These are phyloP conservation scores for Mamestra brassicae DNA, from an alignment of 2,888 invertebrate species.

Conservation along the genomic window DNA sequence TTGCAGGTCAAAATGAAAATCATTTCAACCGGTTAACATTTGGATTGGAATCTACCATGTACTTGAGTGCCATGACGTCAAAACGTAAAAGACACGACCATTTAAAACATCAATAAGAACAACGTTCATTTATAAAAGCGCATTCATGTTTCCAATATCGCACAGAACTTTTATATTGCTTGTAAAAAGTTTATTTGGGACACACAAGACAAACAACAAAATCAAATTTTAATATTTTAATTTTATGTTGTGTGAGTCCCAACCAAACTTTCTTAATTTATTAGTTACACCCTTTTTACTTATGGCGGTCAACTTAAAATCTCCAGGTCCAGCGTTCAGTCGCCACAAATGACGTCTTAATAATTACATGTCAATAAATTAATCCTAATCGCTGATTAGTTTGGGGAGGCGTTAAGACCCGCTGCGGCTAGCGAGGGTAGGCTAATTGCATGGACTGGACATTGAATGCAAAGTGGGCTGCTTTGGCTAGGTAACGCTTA, in stretches of 20 bases:
- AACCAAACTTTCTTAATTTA: no score
- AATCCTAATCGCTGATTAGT: constrained; percentile 33
- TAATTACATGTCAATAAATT: constrained; percentile 40
- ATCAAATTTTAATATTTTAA: no score
- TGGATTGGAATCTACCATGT: not conserved
- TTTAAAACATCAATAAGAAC: not conserved
- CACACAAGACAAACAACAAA: no score
- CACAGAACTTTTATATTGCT: no score
- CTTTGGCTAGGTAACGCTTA: not conserved
- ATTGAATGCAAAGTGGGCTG: constrained; percentile 27
- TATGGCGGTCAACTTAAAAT: not conserved
- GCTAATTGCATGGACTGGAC: constrained; percentile 14
- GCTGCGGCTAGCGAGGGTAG: not conserved
- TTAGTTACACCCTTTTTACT: no score
- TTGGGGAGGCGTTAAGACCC: constrained; percentile 21
- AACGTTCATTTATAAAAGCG: not conserved
- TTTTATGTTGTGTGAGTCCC: no score
- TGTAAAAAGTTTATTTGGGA: no score
- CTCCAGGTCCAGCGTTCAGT: not conserved
- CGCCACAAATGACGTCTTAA: not conserved
- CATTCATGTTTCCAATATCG: no score
- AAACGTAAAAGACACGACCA: not conserved
- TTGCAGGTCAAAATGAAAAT: not conserved
- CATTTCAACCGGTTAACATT: not conserved
- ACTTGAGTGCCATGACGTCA: not conserved